A percentile compares a stretch with the other conserved stretches of the same genome.
These are phyloP conservation scores for Zapornia atra DNA, from an alignment of 2,113 vertebrate species.

Conservation along the genomic window DNA sequence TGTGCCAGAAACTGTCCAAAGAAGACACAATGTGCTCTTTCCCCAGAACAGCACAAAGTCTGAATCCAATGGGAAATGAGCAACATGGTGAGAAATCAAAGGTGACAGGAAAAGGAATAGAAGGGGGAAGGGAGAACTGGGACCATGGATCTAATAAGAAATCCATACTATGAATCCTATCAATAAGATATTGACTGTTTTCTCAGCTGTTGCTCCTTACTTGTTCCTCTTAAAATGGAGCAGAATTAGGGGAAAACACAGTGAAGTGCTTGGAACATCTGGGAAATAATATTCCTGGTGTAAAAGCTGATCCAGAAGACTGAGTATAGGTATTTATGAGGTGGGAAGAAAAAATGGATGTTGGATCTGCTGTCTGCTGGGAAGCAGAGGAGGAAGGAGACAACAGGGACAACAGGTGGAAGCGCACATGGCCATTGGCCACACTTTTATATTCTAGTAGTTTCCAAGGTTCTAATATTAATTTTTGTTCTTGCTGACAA, in stretches of 20 bases:
- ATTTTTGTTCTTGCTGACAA: neutral
- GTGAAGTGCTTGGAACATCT: neutral
- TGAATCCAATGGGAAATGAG: neutral
- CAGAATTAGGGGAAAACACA: neutral
- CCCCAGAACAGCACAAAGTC: neutral
- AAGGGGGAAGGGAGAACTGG: neutral
- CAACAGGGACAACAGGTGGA: neutral
- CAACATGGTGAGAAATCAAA: neutral
- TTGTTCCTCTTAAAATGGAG: neutral
- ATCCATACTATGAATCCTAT: neutral
- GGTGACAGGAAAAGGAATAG: neutral
- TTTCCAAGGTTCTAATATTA: neutral
- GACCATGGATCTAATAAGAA: neutral
- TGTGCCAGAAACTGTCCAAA: slow-evolving; percentile 12
- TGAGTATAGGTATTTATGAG: neutral
- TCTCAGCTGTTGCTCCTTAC: neutral
- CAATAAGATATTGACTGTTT: neutral
- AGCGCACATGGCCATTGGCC: neutral
- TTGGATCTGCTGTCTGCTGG: rapidly evolving
- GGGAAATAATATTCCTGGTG: neutral
- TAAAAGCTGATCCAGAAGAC: neutral
- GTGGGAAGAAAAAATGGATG: neutral
- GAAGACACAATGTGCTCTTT: neutral
- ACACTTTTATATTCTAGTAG: neutral
- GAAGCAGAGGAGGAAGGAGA: neutral